phyloP scores from a whole-genome alignment of 2,113 vertebrate genomes.

The Notothenia rossii region DNA sequence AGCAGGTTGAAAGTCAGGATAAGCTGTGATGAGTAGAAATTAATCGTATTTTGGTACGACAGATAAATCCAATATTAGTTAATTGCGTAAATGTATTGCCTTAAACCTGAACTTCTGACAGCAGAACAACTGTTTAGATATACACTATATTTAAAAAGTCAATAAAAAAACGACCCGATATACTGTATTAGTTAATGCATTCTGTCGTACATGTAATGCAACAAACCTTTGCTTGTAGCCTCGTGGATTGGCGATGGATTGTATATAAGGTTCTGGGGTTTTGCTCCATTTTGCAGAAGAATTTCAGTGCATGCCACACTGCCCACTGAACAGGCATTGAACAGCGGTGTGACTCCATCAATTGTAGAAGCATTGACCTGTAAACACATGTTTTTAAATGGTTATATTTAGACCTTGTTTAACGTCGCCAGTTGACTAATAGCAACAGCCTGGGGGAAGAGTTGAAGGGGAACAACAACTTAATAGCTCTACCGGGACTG shows the following conservation, averaged over 20 bases:
- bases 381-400: conserved; percentile 59
- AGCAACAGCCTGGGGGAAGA: conserved; percentile 50
- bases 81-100: background rate
- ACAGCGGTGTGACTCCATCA: conserved; percentile 93
- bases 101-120: background rate
- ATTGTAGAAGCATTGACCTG: conserved; percentile 94
- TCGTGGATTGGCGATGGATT: conserved; percentile 93
- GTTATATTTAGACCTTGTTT: conserved; percentile 67
- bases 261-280: conserved; percentile 87
- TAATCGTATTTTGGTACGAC: background rate
- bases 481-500: conserved; percentile 51
- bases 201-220: background rate
- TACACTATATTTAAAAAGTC: background rate
- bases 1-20: background rate
- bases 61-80: too few relatives aligned
- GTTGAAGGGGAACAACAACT: conserved; percentile 50
- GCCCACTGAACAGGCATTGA: conserved; percentile 92
- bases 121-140: background rate
- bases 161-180: background rate
- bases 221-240: conserved; percentile 91
- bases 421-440: conserved; percentile 63
- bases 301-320: conserved; percentile 90
- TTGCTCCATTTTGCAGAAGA: conserved; percentile 92
- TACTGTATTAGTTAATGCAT: background rate
- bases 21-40: background rate